Base-by-base conservation (phyloP, 2,797 vertebrate species). In the Cuniculus paca region DNA sequence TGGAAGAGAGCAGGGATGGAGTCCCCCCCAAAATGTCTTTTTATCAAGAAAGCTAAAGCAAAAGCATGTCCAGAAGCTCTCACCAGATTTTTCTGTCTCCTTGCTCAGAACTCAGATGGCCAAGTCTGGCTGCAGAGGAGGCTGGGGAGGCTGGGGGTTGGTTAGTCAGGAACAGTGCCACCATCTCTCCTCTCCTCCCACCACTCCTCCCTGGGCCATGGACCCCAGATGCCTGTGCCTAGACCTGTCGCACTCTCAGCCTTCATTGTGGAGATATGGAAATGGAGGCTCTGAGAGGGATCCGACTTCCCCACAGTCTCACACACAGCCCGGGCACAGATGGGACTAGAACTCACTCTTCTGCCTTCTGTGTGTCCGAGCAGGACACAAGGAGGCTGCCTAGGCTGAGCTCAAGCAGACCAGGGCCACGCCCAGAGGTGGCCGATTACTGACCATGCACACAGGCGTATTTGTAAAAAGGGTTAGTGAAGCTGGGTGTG, bases 1-100 rank as follows among this genome's bases (percentile, higher is more conserved):
- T 83, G 28, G 72, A 87, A 88, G 70, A 19, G n/a, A 39, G 2
- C 10, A 91, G 36, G 39, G 6, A 60, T 81, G 9, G 58, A 61
- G 45, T 17, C 58, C 22, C 31, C n/a, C n/a, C 54, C 58, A 24
- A 58, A 58, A 50, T 75, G 19, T 19, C 48, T 7, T 6, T 14
- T 88, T 79, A 61, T 78, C 54, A 72, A 81, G 75, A 95, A 94
- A 87, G 56, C 63, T 54, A 81, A 91, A 87, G 56, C 63, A 60
- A 81, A 91, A 56, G 77, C 42, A 14, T 85, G 60, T 83, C 45
- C 42, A 61, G 88, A 54, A 85, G 42, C 10, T 0, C 10, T 72
- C n/a, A 24, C 3, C 45, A 34, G 77, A n/a, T 31, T 70, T 75
- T 79, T 80, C 78, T 68, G 42, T 70, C 74, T 88, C 12, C 11